These are phyloP conservation scores for Sylvia borin DNA, from an alignment of 2,797 vertebrate species.

Conservation along the genomic window DNA sequence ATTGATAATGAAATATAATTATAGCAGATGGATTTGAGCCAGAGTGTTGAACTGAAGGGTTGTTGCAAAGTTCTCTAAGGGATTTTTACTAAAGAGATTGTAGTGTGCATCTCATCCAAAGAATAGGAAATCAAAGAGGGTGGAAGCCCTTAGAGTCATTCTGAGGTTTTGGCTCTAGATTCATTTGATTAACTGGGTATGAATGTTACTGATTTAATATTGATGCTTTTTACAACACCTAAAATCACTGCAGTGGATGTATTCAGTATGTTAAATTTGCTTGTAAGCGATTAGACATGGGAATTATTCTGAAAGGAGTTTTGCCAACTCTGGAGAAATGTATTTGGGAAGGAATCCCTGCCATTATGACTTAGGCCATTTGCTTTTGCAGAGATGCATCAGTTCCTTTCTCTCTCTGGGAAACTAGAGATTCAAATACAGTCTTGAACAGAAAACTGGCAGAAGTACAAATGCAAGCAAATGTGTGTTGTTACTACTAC, in stretches of 20 bases:
- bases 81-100: slow-evolving; percentile 10
- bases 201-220: slow-evolving; percentile 12
- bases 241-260: not conserved
- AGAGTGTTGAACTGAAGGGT: not conserved
- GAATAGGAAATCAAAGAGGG: slow-evolving; percentile 13
- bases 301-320: not conserved
- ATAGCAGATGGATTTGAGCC: slow-evolving; percentile 30
- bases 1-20: slow-evolving; percentile 4
- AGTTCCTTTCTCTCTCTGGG: not conserved
- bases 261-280: not conserved
- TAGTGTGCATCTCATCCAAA: not conserved
- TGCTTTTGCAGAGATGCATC: not conserved
- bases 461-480: slow-evolving; percentile 2
- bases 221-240: slow-evolving; percentile 5
- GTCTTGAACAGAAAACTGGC: not conserved
- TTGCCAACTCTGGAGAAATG: not conserved
- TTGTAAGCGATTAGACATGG: not conserved
- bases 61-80: slow-evolving; percentile 41
- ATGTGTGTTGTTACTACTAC: not conserved
- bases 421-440: not conserved
- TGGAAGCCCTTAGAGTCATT: slow-evolving; percentile 9
- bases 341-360: not conserved
- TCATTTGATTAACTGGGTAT: slow-evolving; percentile 26
- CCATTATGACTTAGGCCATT: not conserved
- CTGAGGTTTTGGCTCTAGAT: slow-evolving; percentile 48